Evolutionary conservation across 2,113 vertebrate species (phyloP), one percentile per base, ranked within the genome.

Genomic region (Gallinago undulata): DNA sequence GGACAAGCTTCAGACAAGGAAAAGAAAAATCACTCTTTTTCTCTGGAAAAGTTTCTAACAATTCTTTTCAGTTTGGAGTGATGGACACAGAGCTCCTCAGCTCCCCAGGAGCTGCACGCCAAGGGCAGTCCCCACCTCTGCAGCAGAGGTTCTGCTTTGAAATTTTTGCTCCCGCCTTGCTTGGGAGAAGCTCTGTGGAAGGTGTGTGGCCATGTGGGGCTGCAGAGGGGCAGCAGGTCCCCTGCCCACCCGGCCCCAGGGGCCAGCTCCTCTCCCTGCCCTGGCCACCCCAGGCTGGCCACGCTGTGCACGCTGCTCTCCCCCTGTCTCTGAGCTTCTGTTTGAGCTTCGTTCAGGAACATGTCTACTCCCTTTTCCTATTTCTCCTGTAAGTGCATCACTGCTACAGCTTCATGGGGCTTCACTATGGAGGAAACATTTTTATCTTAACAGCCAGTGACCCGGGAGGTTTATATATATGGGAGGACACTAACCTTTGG

Each of bases 401-500:
- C 41, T 84, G 48, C 87, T 73, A 14, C 60, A 76, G 48, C 84
- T 82, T 72, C 0, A 1, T 51, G 57, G 69, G 69, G 57, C 89
- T 94, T 53, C 53, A 6, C 41, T n/a, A 7, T 6, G 4, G 84
- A 91, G 57, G 51, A 92, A 84, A 66, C 74, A 33, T 85, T 96
- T 95, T 93, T 83, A 33, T 93, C 84, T 89, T 94, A 91, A 94
- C 77, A 94, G 84, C 81, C 45, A 0, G 89, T 94, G 95, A 97
- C 93, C 95, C 25, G 0, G 50, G 89, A 96, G 94, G 92, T 96
- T 97, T 97, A 95, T 96, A 96, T 92, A 89, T 96, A 96, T 95
- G 90, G 66, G 86, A 96, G 92, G 90, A 97, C 94, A 89, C 89
- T 96, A 94, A 96, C 95, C 95, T 96, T 96, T 92, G 94, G 74